These are phyloP conservation scores for Porphyrio hochstetteri DNA, from an alignment of 2,113 vertebrate genomes.

Conservation along the genomic window DNA sequence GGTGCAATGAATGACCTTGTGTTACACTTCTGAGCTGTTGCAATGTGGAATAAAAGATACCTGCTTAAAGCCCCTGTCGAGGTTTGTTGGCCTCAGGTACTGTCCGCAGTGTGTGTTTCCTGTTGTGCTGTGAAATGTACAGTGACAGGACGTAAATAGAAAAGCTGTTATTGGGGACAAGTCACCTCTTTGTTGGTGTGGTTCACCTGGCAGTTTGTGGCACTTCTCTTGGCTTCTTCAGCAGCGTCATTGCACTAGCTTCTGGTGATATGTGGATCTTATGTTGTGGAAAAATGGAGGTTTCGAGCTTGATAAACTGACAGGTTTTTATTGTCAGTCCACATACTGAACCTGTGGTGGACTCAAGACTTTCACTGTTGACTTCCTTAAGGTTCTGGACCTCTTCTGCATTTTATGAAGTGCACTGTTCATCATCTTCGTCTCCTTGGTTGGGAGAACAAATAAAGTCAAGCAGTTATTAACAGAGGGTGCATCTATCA, in stretches of 20 bases:
- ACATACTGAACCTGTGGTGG: not conserved
- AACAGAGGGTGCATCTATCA: not conserved
- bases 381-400: not conserved
- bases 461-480: not conserved
- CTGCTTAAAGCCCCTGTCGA: not conserved
- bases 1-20: not conserved
- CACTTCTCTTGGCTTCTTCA: not conserved
- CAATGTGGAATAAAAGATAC: not conserved
- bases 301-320: not conserved
- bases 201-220: not conserved
- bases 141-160: not conserved
- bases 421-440: not conserved
- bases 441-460: not conserved
- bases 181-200: not conserved
- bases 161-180: not conserved
- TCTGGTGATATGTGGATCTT: not conserved
- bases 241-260: fast-evolving
- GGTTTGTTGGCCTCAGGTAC: not conserved
- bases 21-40: not conserved
- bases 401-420: not conserved
- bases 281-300: not conserved
- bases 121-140: not conserved
- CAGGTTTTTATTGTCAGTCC: not conserved
- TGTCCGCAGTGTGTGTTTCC: not conserved
- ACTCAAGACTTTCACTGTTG: not conserved